Percentiles rank a stretch among this genome's conserved stretches.
Evolutionary conservation across 1,140 invertebrate species (phyloP).

Genomic region (Euura lappo): DNA sequence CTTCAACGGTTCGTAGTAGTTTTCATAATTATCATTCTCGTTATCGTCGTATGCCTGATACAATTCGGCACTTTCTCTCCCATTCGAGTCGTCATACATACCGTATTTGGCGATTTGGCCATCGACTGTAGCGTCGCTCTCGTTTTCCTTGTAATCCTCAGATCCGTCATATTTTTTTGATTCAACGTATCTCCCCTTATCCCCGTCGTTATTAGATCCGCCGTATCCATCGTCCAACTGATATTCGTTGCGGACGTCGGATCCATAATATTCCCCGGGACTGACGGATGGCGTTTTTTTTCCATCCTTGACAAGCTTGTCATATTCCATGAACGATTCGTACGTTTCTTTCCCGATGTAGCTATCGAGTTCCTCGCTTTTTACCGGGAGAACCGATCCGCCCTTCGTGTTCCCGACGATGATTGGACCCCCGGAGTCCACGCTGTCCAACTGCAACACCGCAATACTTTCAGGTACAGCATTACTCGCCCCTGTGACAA

Average conservation of each 20-base stretch:
- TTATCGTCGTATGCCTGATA: not conserved
- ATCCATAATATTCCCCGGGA: not conserved
- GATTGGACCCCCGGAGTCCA: not conserved
- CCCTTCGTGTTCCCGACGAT: not conserved
- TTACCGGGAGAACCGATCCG: not conserved
- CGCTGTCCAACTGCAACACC: not conserved
- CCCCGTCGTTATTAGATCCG: not conserved
- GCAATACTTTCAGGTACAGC: not conserved
- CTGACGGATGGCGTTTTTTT: not conserved
- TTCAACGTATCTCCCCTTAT: not conserved
- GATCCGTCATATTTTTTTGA: not conserved
- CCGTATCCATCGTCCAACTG: not conserved
- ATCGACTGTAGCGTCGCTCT: not conserved
- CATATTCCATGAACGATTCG: not conserved
- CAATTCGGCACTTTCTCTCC: not conserved
- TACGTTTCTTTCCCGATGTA: not conserved
- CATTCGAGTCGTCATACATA: not conserved
- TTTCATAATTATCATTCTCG: not conserved
- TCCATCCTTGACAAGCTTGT: not conserved
- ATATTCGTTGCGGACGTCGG: not conserved
- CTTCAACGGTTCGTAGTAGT: not conserved
- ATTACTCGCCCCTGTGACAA: constrained; percentile 2
- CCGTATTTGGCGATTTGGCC: not conserved
- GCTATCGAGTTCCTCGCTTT: not conserved
- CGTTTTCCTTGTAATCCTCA: not conserved